A percentile compares a stretch with the other conserved stretches of the same genome.
These are phyloP conservation scores for Caenorhabditis virilis DNA, from an alignment of 2,888 invertebrate species.

Conservation along the genomic window DNA sequence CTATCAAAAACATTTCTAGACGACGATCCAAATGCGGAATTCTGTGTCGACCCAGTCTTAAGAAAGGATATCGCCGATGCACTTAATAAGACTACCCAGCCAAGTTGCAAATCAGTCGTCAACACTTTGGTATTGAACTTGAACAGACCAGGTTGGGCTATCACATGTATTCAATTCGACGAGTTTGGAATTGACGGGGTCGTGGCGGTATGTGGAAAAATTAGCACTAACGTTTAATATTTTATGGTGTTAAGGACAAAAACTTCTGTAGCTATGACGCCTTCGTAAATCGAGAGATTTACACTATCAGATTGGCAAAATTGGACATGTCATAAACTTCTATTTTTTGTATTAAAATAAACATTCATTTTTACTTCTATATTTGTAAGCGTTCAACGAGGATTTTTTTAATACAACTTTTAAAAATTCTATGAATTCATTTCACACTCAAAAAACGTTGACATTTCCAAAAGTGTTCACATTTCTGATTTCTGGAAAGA, in stretches of 20 bases:
- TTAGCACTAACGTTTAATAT: too few species aligned
- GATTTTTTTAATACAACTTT: too few species aligned
- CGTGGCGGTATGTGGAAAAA: too few species aligned
- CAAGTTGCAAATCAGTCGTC: constrained; percentile 36
- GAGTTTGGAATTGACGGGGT: constrained; percentile 21
- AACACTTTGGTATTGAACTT: constrained; percentile 38
- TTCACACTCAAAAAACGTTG: too few species aligned
- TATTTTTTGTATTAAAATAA: neutral
- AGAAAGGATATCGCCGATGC: constrained; percentile 30
- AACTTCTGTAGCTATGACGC: constrained; percentile 51
- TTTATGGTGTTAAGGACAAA: too few species aligned
- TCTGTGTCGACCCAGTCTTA: constrained; percentile 38
- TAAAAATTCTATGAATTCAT: too few species aligned
- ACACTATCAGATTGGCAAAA: constrained; percentile 40
- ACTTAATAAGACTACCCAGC: constrained; percentile 32
- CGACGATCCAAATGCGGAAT: constrained; percentile 38
- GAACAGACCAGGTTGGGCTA: constrained; percentile 43
- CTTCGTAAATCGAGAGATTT: constrained; percentile 17
- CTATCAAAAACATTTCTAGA: too few species aligned
- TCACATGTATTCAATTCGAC: constrained; percentile 37
- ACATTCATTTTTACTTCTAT: too few species aligned
- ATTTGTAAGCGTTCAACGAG: too few species aligned
- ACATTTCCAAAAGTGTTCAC: too few species aligned
- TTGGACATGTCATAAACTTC: constrained; percentile 34
- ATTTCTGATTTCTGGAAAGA: too few species aligned